Conservation (phyloP, 2,797 vertebrate species). For the Parotocinclus haroldoi region DNA sequence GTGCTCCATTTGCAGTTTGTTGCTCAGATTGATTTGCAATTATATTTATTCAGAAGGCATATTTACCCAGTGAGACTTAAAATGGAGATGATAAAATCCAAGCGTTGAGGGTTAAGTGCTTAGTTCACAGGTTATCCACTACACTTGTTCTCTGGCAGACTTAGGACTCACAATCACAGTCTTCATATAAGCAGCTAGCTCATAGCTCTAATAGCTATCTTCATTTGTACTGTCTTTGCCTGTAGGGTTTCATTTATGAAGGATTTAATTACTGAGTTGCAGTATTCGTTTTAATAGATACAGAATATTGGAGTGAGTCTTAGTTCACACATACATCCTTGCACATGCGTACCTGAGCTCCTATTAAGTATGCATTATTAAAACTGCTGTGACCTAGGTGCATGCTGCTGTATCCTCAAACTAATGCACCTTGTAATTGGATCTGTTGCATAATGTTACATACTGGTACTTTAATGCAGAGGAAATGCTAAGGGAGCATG, state of each 20-base stretch:
- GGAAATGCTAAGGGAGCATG: background rate
- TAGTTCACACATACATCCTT: background rate
- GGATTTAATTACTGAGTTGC: conserved; percentile 10
- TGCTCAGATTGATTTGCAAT: too few relatives aligned
- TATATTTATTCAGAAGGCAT: too few relatives aligned
- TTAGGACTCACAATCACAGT: too few relatives aligned
- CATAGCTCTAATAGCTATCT: background rate
- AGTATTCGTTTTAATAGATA: background rate
- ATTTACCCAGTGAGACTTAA: too few relatives aligned
- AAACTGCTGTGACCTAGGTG: conserved; percentile 6
- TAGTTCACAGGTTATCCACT: too few relatives aligned
- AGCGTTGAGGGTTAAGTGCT: too few relatives aligned
- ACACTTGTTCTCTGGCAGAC: background rate
- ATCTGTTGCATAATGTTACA: conserved; percentile 12
- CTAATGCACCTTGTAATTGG: conserved; percentile 14
- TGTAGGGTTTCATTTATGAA: background rate
- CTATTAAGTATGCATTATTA: conserved; percentile 1
- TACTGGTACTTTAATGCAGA: background rate
- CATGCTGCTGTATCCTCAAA: background rate
- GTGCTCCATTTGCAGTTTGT: too few relatives aligned
- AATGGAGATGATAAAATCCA: too few relatives aligned
- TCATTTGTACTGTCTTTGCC: background rate
- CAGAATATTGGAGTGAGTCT: conserved; percentile 7
- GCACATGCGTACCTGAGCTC: background rate
- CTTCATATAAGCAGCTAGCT: too few relatives aligned